Base-by-base conservation (phyloP, 2,888 invertebrate genomes). In the Xylophagus ater region DNA sequence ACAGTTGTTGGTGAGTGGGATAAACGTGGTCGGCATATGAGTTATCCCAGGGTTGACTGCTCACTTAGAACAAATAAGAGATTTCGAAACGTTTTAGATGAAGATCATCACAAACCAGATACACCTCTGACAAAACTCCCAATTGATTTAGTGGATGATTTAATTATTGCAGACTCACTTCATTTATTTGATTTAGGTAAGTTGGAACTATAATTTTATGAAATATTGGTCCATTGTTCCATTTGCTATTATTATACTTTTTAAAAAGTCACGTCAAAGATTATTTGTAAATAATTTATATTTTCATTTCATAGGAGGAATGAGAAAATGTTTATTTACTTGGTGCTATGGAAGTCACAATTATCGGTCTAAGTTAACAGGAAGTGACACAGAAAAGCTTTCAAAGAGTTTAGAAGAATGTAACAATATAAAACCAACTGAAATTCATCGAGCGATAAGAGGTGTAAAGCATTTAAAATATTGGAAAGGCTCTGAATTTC, bases 401-500 rank as follows among this genome's bases (percentile, higher is more conserved):
- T 19, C 19, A 25, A 12, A 19, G 1, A 19, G 26, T 14, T 12
- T 19, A 19, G 12, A 28, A 23, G 15, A 34, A 13, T 15, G 34
- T 23, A 23, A 13, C 15, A 24, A 17, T 12, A 24, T 9, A 15
- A 28, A 13, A 24, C 31, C 37, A 6, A n/a, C n/a, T 10, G 31
- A 37, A 9, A 23, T 37, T 18, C 37, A 37, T 17, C 8, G 37
- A 17, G 23, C 31, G 10, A 18, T 37, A 4, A 21, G 31, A 23
- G 23, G 37, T 7, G 24, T 37, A 9, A 18, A 31, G 17, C 15
- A 12, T 3, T 19, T 40, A 3, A 20, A 10, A 4, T 26, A 24
- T 36, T 52, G 52, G 51, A 52, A 52, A 38, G 51, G 40, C 5
- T 41, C 44, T 5, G 51, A 52, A 43, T 49, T 24, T 32, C 40